phyloP scores from a whole-genome alignment of 2,113 vertebrate genomes.

The Rhynchopsitta pachyrhyncha region DNA sequence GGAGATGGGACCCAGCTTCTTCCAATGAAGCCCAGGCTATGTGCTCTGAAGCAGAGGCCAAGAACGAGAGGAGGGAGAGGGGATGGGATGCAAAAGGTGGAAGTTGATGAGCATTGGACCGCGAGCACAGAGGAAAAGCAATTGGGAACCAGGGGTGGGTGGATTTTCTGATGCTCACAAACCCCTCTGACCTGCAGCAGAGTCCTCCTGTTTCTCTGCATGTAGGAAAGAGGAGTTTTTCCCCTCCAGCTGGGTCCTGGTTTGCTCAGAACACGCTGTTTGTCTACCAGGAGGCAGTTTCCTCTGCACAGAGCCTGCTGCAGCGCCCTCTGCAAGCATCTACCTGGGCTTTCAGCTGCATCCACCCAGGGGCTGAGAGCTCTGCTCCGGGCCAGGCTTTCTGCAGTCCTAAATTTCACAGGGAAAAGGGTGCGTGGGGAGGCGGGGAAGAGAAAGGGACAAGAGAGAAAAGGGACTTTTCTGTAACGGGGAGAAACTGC shows the following conservation, averaged over 20 bases:
- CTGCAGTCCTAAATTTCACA: neutral
- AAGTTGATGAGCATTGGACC: neutral
- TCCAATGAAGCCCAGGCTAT: neutral
- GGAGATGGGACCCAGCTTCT: neutral
- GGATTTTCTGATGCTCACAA: neutral
- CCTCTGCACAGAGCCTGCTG: neutral
- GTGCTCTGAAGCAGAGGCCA: neutral
- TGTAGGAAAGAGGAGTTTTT: neutral
- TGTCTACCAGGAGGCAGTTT: slow-evolving; percentile 22
- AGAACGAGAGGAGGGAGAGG: neutral
- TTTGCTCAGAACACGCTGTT: neutral
- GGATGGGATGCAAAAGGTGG: neutral
- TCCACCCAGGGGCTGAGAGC: neutral
- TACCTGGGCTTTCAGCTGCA: neutral
- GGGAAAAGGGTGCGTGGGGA: neutral
- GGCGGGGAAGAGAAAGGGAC: neutral
- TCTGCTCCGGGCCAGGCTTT: neutral
- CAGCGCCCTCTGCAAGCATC: slow-evolving; percentile 10
- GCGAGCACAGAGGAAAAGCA: neutral
- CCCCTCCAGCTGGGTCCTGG: neutral
- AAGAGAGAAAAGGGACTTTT: slow-evolving; percentile 21
- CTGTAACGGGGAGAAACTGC: slow-evolving; percentile 53
- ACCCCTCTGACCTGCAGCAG: neutral
- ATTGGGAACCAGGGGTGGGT: rapidly evolving
- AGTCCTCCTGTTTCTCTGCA: neutral